Evolutionary conservation across 2,888 invertebrate genomes (phyloP), one percentile per base, ranked within the genome.

Genomic region (Nemotelus pantherinus): DNA sequence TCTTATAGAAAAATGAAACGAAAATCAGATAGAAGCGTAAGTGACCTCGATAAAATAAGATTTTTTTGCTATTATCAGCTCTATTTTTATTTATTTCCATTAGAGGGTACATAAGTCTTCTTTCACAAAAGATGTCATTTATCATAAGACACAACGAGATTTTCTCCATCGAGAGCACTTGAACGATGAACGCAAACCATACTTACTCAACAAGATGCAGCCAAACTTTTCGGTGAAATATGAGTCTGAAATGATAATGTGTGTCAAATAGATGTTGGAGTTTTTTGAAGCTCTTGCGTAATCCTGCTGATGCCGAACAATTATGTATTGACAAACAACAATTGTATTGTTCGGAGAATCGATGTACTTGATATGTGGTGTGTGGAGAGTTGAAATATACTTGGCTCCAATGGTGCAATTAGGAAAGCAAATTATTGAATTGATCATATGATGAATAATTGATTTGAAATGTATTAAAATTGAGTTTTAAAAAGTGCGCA

Each of bases 241-340:
- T 65, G 65, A 65, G 47, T 68, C 48, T 68, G 68, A 68, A 68
- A 68, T 68, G 48, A 39, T 68, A 68, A 68, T 68, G 68, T 50
- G 48, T 39, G 53, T 4, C 47, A 25, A 47, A 50, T 39, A 50
- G 6, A 63, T 10, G 63, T 43, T 43, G 3, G 43, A 63, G 41
- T 41, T 63, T n/a, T 58, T 63, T 6, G 10, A 53, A 53, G 63
- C 7, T 39, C 6, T 63, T 63, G 43, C 10, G 63, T 10, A 63
- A 63, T 41, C 41, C 48, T 39, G 53, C 10, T 68, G 68, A 68
- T 58, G 53, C 9, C 41, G 68, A 48, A 39, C 68, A 48, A 68
- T 68, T 68, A 48, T 25, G 25, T 25, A 25, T 25, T 25, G 25
- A 25, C 25, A 25, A 25, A 25, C 25, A 25, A 25, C 25, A 25